Evolutionary conservation across 2,888 invertebrate genomes (phyloP).

Genomic region (Chaitophorus viminalis): DNA sequence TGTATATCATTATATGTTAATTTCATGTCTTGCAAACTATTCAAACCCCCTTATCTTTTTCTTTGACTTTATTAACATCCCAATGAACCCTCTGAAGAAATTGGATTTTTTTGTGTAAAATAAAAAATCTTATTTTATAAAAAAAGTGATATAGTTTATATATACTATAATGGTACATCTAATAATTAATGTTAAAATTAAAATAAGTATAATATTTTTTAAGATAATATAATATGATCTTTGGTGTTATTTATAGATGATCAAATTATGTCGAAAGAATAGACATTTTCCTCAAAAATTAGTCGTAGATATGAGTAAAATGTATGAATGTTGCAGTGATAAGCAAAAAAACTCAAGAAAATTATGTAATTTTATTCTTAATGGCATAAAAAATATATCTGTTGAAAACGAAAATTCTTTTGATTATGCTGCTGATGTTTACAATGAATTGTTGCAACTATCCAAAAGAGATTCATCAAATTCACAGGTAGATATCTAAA

Average conservation of each 20-base stretch:
- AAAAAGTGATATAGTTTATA: too few species aligned
- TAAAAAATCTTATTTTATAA: too few species aligned
- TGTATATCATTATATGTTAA: too few species aligned
- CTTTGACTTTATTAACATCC: too few species aligned
- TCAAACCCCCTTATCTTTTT: too few species aligned
- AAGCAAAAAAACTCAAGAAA: slow-evolving; percentile 10
- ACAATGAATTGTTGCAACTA: slow-evolving; percentile 37
- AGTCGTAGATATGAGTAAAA: slow-evolving; percentile 37
- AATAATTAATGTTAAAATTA: too few species aligned
- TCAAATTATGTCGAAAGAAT: slow-evolving; percentile 10
- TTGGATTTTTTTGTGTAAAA: too few species aligned
- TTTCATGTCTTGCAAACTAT: too few species aligned
- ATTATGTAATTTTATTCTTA: slow-evolving; percentile 26
- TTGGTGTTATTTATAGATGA: slow-evolving; percentile 27
- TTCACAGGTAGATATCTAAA: slow-evolving; percentile 20
- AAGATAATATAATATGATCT: neutral
- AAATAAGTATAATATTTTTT: too few species aligned
- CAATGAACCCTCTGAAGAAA: too few species aligned
- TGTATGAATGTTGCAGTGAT: slow-evolving; percentile 17
- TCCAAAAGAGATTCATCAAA: neutral
- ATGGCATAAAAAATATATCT: slow-evolving; percentile 37
- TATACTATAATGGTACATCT: too few species aligned
- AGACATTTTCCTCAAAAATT: neutral
- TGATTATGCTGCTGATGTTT: slow-evolving; percentile 26
- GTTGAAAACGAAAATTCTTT: slow-evolving; percentile 16